Evolutionary conservation across 2,113 vertebrate species (phyloP).

Genomic region (Galemys pyrenaicus): DNA sequence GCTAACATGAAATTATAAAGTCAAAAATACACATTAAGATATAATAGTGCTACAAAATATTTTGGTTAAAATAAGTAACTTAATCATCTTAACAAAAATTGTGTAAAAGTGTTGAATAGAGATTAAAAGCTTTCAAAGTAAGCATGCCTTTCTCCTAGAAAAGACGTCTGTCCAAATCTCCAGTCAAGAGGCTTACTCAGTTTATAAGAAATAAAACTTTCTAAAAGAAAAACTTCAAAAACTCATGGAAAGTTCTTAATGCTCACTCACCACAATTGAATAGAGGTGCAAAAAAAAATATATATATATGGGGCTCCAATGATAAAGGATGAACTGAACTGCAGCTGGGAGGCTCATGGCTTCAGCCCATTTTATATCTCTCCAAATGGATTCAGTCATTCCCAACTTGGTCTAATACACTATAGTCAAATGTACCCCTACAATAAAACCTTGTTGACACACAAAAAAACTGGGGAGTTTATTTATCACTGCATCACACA

Average conservation of each 20-base stretch:
- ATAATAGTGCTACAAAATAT: slow-evolving; percentile 18
- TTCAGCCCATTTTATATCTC: not conserved
- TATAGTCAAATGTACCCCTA: not conserved
- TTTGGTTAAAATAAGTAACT: not conserved
- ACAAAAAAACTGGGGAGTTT: not conserved
- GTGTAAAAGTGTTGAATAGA: not conserved
- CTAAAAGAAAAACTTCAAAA: not conserved
- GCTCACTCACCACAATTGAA: not conserved
- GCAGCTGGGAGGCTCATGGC: not conserved
- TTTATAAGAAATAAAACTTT: slow-evolving; percentile 20
- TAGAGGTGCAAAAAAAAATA: not conserved
- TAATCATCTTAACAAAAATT: too few species aligned
- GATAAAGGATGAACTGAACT: not conserved
- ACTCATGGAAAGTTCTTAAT: not conserved
- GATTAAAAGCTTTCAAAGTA: not conserved
- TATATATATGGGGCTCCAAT: not conserved
- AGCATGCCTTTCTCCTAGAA: slow-evolving; percentile 6
- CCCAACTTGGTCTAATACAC: not conserved
- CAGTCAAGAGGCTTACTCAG: not conserved
- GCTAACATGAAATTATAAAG: slow-evolving; percentile 21
- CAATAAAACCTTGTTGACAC: not conserved
- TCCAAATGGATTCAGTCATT: not conserved
- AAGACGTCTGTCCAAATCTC: not conserved
- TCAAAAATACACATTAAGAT: slow-evolving; percentile 23
- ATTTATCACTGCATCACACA: slow-evolving; percentile 24